These are phyloP conservation scores for Galago senegalensis DNA, from an alignment of 2,797 vertebrate genomes.

Conservation along the genomic window DNA sequence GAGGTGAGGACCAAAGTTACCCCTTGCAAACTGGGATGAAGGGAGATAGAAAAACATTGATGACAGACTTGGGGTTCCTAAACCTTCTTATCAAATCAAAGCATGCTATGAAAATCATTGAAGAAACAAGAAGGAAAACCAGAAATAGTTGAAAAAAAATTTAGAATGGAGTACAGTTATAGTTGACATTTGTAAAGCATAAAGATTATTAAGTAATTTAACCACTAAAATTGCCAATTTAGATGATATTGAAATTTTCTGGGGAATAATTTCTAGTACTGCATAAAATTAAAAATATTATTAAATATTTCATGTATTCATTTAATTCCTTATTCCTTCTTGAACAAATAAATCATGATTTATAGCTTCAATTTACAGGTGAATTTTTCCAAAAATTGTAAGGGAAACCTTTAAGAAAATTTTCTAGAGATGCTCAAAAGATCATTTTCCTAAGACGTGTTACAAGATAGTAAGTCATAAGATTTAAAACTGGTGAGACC, in stretches of 20 bases:
- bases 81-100: background rate
- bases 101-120: background rate
- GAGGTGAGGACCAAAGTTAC: background rate
- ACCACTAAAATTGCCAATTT: background rate
- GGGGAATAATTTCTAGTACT: background rate
- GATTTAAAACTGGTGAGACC: background rate
- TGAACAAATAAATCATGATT: background rate
- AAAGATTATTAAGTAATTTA: background rate
- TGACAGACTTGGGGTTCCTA: background rate
- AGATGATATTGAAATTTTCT: background rate
- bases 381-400: background rate
- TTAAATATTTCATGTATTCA: background rate
- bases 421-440: constrained; percentile 1
- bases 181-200: background rate
- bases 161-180: background rate
- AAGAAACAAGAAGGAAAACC: background rate
- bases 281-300: background rate
- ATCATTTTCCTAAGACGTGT: background rate
- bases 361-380: background rate
- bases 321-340: background rate
- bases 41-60: background rate
- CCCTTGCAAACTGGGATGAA: background rate
- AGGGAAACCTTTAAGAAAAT: background rate
- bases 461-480: background rate
- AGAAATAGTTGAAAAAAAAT: background rate